Evolutionary conservation across 64 coral and sea anemone genomes (phyloP).

Genomic region (Actinia equina): DNA sequence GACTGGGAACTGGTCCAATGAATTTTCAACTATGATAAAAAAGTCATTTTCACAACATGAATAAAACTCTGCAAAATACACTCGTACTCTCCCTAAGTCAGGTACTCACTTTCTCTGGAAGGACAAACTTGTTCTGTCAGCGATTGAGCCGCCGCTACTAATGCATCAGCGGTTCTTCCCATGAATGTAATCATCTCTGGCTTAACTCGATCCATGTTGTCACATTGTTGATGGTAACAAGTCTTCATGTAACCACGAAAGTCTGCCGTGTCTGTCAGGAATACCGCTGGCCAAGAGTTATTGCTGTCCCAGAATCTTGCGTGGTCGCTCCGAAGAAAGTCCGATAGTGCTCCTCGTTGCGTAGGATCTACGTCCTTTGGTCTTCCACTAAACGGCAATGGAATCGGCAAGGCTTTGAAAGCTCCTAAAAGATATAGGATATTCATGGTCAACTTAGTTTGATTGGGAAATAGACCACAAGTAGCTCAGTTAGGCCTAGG

Average conservation of each 20-base stretch:
- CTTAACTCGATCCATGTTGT: slow-evolving; percentile 35
- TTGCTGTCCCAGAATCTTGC: slow-evolving; percentile 43
- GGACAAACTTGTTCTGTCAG: background rate
- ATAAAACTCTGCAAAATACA: too few relatives aligned
- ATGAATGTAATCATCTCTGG: slow-evolving; percentile 38
- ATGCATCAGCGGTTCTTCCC: slow-evolving; percentile 10
- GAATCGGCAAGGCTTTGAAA: background rate
- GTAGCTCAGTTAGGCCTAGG: too few relatives aligned
- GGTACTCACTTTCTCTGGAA: background rate
- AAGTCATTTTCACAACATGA: too few relatives aligned
- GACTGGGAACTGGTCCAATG: too few relatives aligned
- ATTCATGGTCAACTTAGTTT: too few relatives aligned
- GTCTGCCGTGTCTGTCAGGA: slow-evolving; percentile 54
- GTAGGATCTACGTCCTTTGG: background rate
- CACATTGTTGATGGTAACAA: slow-evolving; percentile 58
- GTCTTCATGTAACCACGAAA: slow-evolving; percentile 47
- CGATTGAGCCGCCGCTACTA: slow-evolving; percentile 1
- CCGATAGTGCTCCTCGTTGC: background rate
- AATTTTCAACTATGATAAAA: background rate
- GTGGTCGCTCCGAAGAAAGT: slow-evolving; percentile 58
- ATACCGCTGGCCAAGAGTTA: slow-evolving; percentile 32
- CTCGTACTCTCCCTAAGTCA: background rate
- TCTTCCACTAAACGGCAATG: background rate
- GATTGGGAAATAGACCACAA: too few relatives aligned
- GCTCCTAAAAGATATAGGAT: background rate